Percentiles rank a stretch among this genome's conserved stretches.
These are phyloP conservation scores for Luperina testacea DNA, from an alignment of 2,888 invertebrate species.

Conservation along the genomic window DNA sequence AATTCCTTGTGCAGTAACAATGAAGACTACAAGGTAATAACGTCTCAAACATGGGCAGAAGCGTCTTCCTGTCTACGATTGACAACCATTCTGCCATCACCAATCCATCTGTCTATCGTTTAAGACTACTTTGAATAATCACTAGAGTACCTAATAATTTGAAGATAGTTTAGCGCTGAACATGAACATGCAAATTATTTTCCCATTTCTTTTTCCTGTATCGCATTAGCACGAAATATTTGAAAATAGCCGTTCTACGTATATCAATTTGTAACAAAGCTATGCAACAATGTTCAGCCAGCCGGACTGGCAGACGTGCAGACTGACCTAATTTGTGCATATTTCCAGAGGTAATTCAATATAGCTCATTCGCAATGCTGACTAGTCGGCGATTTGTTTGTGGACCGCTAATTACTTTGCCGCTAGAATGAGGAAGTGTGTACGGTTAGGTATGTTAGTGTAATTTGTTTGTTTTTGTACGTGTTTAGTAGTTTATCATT, in stretches of 20 bases:
- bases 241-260: background rate
- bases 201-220: background rate
- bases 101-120: too few relatives aligned
- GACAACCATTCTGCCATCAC: background rate
- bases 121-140: background rate
- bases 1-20: background rate
- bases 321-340: conserved; percentile 62
- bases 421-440: conserved; percentile 60
- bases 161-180: background rate
- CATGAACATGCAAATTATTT: background rate
- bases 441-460: conserved; percentile 15
- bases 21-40: background rate
- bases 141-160: background rate
- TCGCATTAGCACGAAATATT: background rate
- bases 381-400: conserved; percentile 49
- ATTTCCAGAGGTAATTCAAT: conserved; percentile 65
- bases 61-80: background rate
- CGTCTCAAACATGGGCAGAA: background rate
- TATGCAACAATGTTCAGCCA: conserved; percentile 22
- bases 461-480: conserved; percentile 54
- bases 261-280: conserved; percentile 13
- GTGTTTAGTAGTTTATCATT: conserved; percentile 19
- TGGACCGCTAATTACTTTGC: conserved; percentile 55
- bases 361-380: conserved; percentile 58
- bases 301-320: conserved; percentile 33